Evolutionary conservation across 1,140 invertebrate species (phyloP).

Genomic region (Anagrus nilaparvatae): DNA sequence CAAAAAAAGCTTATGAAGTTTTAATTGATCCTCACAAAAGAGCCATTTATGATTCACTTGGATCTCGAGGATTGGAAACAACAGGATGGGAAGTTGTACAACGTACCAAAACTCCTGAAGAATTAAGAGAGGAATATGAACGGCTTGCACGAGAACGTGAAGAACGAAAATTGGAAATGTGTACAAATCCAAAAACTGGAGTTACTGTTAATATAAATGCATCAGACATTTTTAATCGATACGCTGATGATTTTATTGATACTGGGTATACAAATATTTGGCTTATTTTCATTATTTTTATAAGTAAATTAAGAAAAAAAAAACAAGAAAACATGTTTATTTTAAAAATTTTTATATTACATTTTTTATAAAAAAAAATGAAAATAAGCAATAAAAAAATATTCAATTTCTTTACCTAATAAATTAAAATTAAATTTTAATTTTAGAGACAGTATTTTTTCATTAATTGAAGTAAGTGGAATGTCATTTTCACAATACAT

Average conservation of each 20-base stretch:
- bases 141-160: constrained; percentile 67
- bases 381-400: constrained; percentile 15
- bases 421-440: constrained; percentile 14
- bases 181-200: constrained; percentile 82
- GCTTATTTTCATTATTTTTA: constrained; percentile 2
- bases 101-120: constrained; percentile 78
- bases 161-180: constrained; percentile 71
- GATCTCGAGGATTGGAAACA: constrained; percentile 71
- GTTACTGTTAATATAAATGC: constrained; percentile 85
- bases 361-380: constrained; percentile 14
- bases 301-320: constrained; percentile 2
- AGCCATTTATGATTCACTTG: constrained; percentile 72
- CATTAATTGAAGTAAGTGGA: constrained; percentile 76
- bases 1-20: constrained; percentile 88
- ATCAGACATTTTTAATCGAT: constrained; percentile 80
- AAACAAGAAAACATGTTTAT: background rate
- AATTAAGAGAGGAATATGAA: constrained; percentile 93
- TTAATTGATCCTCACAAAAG: constrained; percentile 66
- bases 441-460: constrained; percentile 51
- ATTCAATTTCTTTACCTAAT: constrained; percentile 14
- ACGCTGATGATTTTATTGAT: constrained; percentile 56
- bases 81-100: constrained; percentile 89
- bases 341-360: too few species aligned
- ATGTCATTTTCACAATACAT: constrained; percentile 89
- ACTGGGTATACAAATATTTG: constrained; percentile 23